These are phyloP conservation scores for Scolopax mira DNA, from an alignment of 2,113 vertebrate species.

Conservation along the genomic window DNA sequence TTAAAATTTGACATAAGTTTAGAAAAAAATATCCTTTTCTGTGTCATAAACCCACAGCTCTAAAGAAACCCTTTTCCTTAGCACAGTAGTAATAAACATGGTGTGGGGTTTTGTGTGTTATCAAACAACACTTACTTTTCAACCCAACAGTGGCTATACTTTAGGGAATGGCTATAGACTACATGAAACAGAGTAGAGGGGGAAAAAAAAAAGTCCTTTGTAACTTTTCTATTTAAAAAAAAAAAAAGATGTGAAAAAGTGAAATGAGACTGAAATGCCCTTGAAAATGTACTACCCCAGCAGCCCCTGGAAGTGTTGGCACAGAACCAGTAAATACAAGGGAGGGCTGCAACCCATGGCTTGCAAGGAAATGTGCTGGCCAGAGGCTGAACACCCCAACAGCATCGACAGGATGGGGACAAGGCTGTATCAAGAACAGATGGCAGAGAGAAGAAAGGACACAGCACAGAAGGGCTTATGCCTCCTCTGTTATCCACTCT, in stretches of 20 bases:
- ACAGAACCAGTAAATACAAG: background rate
- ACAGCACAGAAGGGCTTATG: background rate
- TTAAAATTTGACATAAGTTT: background rate
- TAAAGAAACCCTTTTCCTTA: background rate
- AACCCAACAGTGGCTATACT: background rate
- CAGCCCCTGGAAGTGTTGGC: background rate
- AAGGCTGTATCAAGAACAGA: background rate
- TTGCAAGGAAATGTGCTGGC: background rate
- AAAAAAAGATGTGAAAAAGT: background rate
- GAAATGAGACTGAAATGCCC: background rate
- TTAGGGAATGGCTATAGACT: background rate
- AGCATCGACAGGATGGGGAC: background rate
- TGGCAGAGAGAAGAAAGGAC: background rate
- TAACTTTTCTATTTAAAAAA: background rate
- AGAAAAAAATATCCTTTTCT: background rate
- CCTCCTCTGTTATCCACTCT: background rate
- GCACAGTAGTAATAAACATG: background rate
- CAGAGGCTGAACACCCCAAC: background rate
- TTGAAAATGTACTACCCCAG: background rate
- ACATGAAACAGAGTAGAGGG: background rate
- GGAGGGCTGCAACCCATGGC: background rate
- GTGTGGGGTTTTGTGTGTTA: background rate
- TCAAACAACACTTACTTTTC: background rate
- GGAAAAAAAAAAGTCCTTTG: background rate
- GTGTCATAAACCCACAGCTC: background rate